phyloP scores from a whole-genome alignment of 2,113 vertebrate species.

The Gasterosteus nipponicus region DNA sequence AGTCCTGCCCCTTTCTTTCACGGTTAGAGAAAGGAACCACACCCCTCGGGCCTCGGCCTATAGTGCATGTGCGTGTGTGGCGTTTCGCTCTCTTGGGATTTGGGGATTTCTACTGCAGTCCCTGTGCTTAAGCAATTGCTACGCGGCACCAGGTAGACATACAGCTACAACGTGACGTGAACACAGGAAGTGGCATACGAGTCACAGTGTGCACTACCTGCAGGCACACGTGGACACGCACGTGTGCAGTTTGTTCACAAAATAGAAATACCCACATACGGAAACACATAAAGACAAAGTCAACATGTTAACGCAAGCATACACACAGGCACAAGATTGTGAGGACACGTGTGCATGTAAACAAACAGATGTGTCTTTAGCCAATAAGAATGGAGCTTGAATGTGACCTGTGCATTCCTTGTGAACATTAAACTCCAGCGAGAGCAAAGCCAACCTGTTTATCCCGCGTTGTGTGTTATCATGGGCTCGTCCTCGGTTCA shows the following conservation, averaged over 20 bases:
- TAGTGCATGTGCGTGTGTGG: constrained; percentile 51
- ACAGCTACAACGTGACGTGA: not conserved
- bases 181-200: not conserved
- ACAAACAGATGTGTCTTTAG: constrained; percentile 8
- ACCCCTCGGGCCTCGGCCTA: constrained; percentile 64
- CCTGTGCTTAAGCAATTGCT: constrained; percentile 19
- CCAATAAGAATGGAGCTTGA: constrained; percentile 12
- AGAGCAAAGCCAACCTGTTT: constrained; percentile 26
- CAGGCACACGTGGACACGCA: not conserved
- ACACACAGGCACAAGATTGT: not conserved
- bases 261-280: not conserved
- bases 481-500: constrained; percentile 22
- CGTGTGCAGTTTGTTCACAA: not conserved
- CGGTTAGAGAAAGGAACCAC: constrained; percentile 74
- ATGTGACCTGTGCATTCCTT: constrained; percentile 45
- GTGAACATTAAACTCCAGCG: constrained; percentile 46
- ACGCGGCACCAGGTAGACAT: not conserved
- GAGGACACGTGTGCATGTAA: constrained; percentile 22
- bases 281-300: not conserved
- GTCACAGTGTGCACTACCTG: not conserved
- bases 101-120: constrained; percentile 43
- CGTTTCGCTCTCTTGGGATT: constrained; percentile 61
- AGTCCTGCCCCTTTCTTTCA: constrained; percentile 78
- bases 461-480: constrained; percentile 14
- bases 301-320: constrained; percentile 6